Evolutionary conservation across 2,888 invertebrate genomes (phyloP), one percentile per base, ranked within the genome.

Genomic region (Anthoptus insignis): DNA sequence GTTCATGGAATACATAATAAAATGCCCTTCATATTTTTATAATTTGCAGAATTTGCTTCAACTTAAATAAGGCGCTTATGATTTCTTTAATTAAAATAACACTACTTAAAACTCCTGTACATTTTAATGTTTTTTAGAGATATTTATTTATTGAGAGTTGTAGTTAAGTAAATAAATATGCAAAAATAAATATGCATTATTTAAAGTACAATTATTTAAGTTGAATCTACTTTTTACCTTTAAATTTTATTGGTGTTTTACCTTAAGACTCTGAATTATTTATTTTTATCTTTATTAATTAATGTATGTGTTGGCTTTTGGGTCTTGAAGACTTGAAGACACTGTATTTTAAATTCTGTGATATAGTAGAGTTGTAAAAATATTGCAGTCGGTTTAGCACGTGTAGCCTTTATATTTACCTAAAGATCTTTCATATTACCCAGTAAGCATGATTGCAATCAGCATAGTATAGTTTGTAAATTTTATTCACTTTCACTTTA

Each of bases 291-390:
- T 64, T 52, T 45, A 39, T 34, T 32, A 60, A 27, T 8, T 53
- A 24, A 60, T 16, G 13, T 52, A 50, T 9, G 24, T 37, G 34
- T 54, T 56, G 57, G 45, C 57, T 63, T 29, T 54, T 34, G 67
- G 71, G 80, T 86, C 85, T 88, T 22, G 69, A 82, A 89, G 89
- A 83, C 82, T 68, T 59, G 68, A 73, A 78, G 79, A 81, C 54
- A 54, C 54, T 81, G 89, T 92, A 91, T 91, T 91, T 89, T 85
- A 79, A 63, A 86, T 84, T 87, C 92, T 92, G 92, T 92, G 92
- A 92, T 92, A 92, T 90, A 89, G 86, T 90, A 89, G 86, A 75
- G 80, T 79, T 82, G 81, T 89, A 84, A 73, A 74, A 78, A 73
- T 75, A 81, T 79, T 84, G 66, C 73, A 72, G 68, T 56, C 47